Evolutionary conservation across 64 coral and sea anemone species (phyloP), one percentile per base, ranked within the genome.

Genomic region (Stylophora pistillata): DNA sequence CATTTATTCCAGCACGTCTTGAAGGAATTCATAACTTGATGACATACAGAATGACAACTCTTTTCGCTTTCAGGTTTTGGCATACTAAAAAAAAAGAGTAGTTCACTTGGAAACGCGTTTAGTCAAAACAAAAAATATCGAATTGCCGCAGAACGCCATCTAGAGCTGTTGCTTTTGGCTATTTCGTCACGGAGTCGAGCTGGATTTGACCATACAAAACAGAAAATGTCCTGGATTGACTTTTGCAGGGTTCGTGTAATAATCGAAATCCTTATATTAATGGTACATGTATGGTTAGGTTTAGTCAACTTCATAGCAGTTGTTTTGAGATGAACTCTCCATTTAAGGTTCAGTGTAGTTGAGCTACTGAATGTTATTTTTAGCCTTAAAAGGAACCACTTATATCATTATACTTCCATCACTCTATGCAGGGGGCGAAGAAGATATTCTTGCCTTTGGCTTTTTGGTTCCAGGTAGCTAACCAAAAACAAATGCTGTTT

Each of bases 331-430:
- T 30, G 32, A 41, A 76, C 33, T 52, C 18, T 54, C 73, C 20
- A 76, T 76, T 54, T 41, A 76, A 76, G 34, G 73, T 17, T 52
- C 6, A 52, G 18, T 23, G 37, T 52, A 6, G 73, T 11, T 68
- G 23, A 37, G 1, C 34, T 16, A 76, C 73, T 10, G 23, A 25
- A 26, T 68, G 21, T 28, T 68, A 60, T 68, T 68, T n/a, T 68
- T 68, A 21, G 64, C 64, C 64, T 68, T 26, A 68, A 68, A 68
- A 68, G 64, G 64, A 68, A 68, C 64, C 23, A 53, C 73, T 47
- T 52, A 23, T 76, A 47, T 47, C 37, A 47, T 34, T 37, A 18
- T 76, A 13, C 34, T 37, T 33, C 72, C 72, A 41, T 53, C 29
- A 53, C 16, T 23, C 34, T 76, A 53, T 76, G 73, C 33, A 76